Evolutionary conservation across 2,113 vertebrate genomes (phyloP).

Genomic region (Apus apus): DNA sequence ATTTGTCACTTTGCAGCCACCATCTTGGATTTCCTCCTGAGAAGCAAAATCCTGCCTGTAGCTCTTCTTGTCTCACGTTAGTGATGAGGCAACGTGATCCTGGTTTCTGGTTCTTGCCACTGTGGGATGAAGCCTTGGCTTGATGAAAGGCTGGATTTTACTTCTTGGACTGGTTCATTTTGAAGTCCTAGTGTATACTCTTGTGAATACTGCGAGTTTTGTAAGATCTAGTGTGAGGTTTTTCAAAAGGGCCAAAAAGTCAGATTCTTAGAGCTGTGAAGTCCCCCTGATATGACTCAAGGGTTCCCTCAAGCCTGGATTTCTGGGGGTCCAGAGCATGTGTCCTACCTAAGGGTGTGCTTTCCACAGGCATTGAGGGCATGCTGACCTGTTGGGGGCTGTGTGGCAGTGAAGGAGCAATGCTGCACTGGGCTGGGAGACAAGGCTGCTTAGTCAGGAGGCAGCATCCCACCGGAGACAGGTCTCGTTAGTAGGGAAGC

Average conservation of each 20-base stretch:
- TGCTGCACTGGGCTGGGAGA: background rate
- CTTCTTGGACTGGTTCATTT: background rate
- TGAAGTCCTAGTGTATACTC: constrained; percentile 15
- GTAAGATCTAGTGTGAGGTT: background rate
- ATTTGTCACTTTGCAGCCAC: background rate
- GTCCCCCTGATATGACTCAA: background rate
- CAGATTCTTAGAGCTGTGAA: background rate
- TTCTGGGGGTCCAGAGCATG: background rate
- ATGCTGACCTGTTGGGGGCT: fast-evolving
- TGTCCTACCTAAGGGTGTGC: background rate
- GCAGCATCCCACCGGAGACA: background rate
- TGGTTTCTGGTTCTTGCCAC: background rate
- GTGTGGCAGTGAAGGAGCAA: background rate
- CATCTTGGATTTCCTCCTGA: constrained; percentile 10
- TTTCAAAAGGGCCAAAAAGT: background rate
- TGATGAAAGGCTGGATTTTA: background rate
- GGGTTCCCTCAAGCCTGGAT: background rate
- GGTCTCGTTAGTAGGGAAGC: background rate
- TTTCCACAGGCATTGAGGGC: fast-evolving
- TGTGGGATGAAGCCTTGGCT: background rate
- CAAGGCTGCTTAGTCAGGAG: background rate
- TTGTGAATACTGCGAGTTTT: background rate
- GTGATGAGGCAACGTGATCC: background rate
- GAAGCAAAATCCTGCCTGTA: background rate
- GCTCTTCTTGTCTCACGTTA: background rate